These are phyloP conservation scores for Drosophila mayri DNA, from an alignment of 1,140 invertebrate species.

Conservation along the genomic window DNA sequence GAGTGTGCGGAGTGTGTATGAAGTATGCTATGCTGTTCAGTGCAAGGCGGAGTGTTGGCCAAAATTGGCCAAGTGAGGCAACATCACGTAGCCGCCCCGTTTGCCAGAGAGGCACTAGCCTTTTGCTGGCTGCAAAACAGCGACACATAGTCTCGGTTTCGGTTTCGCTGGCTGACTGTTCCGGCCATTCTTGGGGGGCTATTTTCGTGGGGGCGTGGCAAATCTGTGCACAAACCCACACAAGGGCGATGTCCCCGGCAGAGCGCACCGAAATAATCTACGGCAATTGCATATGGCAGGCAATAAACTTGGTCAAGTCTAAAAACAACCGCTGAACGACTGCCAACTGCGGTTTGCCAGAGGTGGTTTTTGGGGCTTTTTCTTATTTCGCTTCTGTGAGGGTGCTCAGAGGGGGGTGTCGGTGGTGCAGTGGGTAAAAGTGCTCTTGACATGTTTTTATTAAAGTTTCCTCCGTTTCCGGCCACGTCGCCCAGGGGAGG, in stretches of 20 bases:
- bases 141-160: slow-evolving; percentile 36
- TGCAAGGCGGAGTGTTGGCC: slow-evolving; percentile 35
- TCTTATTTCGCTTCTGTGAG: slow-evolving; percentile 2
- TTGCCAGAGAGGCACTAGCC: slow-evolving; percentile 20
- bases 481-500: slow-evolving; percentile 24
- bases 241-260: slow-evolving; percentile 32
- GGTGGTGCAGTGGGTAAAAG: slow-evolving; percentile 18
- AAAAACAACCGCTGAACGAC: slow-evolving; percentile 59
- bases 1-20: background rate
- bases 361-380: slow-evolving; percentile 17
- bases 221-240: slow-evolving; percentile 36
- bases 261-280: slow-evolving; percentile 68
- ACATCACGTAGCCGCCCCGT: slow-evolving; percentile 65
- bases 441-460: slow-evolving; percentile 81
- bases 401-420: background rate
- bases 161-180: slow-evolving; percentile 22
- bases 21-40: background rate
- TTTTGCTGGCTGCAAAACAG: slow-evolving; percentile 31
- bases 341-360: slow-evolving; percentile 38
- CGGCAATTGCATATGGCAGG: slow-evolving; percentile 79
- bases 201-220: slow-evolving; percentile 27
- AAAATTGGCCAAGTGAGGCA: slow-evolving; percentile 74
- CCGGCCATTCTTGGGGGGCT: background rate
- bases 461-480: slow-evolving; percentile 69
- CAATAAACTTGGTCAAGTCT: slow-evolving; percentile 81